A percentile compares a stretch with the other conserved stretches of the same genome.
These are phyloP conservation scores for Antheraea mylitta DNA, from an alignment of 1,140 invertebrate genomes.

Conservation along the genomic window DNA sequence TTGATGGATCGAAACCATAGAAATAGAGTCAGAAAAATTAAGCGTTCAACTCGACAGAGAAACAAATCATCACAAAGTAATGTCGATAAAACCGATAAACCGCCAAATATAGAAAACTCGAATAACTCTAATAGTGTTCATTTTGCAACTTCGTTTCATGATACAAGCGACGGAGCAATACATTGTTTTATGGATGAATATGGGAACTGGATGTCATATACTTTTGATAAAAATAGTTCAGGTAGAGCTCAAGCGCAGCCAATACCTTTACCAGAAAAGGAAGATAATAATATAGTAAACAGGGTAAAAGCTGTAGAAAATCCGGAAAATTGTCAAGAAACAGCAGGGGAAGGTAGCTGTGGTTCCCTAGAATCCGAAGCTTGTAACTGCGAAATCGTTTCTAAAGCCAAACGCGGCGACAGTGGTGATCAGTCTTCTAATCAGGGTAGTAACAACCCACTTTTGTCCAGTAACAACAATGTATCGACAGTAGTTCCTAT, in stretches of 20 bases:
- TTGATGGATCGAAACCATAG: slow-evolving; percentile 75
- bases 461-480: slow-evolving; percentile 73
- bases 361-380: slow-evolving; percentile 71
- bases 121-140: slow-evolving; percentile 77
- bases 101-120: slow-evolving; percentile 53
- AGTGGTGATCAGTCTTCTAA: slow-evolving; percentile 74
- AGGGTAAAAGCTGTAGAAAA: slow-evolving; percentile 64
- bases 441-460: slow-evolving; percentile 74
- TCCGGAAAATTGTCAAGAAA: slow-evolving; percentile 63
- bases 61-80: slow-evolving; percentile 61
- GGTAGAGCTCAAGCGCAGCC: slow-evolving; percentile 54
- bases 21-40: slow-evolving; percentile 74
- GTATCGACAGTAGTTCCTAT: slow-evolving; percentile 70
- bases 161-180: slow-evolving; percentile 92
- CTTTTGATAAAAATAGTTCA: slow-evolving; percentile 87
- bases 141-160: slow-evolving; percentile 90
- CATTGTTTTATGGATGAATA: slow-evolving; percentile 90
- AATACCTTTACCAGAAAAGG: slow-evolving; percentile 60
- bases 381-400: slow-evolving; percentile 59
- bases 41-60: slow-evolving; percentile 70
- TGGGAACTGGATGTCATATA: slow-evolving; percentile 89
- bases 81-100: slow-evolving; percentile 58
- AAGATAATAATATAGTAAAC: slow-evolving; percentile 63
- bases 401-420: slow-evolving; percentile 69
- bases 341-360: slow-evolving; percentile 68